Percentiles rank a stretch among this genome's conserved stretches.
These are phyloP conservation scores for Opisthocomus hoazin DNA, from an alignment of 2,113 vertebrate genomes.

Conservation along the genomic window DNA sequence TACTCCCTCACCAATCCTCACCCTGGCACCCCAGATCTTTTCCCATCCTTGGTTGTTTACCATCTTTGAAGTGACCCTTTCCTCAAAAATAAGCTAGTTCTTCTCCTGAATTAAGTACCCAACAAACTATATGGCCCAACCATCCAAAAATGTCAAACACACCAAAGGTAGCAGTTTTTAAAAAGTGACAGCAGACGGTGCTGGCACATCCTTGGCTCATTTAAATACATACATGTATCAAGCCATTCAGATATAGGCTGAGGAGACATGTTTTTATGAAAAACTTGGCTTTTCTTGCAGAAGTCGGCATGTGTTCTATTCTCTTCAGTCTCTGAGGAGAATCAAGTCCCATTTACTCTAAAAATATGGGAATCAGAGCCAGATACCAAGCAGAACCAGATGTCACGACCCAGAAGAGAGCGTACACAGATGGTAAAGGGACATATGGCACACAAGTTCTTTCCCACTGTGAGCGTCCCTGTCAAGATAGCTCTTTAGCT, in stretches of 20 bases:
- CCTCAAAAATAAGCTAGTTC: background rate
- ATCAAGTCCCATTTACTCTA: background rate
- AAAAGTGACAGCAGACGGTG: background rate
- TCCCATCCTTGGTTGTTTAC: background rate
- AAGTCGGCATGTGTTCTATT: constrained; percentile 13
- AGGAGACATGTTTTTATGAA: background rate
- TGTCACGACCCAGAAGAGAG: constrained; percentile 46
- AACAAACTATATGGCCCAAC: background rate
- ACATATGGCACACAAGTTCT: constrained; percentile 29
- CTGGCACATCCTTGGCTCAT: constrained; percentile 10
- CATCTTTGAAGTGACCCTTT: background rate
- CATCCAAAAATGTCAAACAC: background rate
- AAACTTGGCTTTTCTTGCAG: constrained; percentile 38
- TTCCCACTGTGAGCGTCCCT: background rate
- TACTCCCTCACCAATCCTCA: background rate
- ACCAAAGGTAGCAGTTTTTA: background rate
- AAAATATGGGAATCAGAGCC: constrained; percentile 23
- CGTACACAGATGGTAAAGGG: background rate
- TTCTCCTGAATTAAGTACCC: background rate
- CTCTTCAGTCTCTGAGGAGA: background rate
- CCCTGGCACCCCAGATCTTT: background rate
- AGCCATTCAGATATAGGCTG: background rate
- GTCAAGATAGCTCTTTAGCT: constrained; percentile 32
- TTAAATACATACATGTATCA: background rate
- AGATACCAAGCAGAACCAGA: constrained; percentile 46